Base-by-base conservation (phyloP, 2,113 vertebrate genomes). In the Pollachius pollachius region DNA sequence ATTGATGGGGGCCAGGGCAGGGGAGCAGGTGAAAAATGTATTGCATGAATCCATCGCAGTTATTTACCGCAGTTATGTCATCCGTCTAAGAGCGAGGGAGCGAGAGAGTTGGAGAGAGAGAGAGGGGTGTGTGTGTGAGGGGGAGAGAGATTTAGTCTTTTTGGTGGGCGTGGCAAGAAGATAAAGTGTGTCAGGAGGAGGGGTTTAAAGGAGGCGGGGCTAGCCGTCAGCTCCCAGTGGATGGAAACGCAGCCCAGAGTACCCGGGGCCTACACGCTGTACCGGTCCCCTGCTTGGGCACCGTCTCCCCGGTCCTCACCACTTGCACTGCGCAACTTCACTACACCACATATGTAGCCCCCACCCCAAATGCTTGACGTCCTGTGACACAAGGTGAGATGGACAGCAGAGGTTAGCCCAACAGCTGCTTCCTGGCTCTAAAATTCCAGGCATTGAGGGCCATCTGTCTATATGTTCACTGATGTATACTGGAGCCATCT, bases 321-420 rank as follows among this genome's bases (percentile, higher is more conserved):
- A 8, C 54, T 15, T n/a, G 3, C 54, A 56, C 54, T 90, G 85
- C 90, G 89, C 91, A 75, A 90, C 86, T 77, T 75, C 48, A 30
- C 77, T 48, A 41, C 74, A 3, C 27, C 52, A 70, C 76, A 82
- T 84, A 70, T 77, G 92, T 85, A 89, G 88, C 92, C n/a, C n/a
- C n/a, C n/a, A n/a, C n/a, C n/a, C n/a, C n/a, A n/a, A n/a, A n/a
- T 87, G 89, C 67, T 94, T 95, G 83, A 74, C 90, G 95, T 94
- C 93, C 95, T 96, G 93, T 97, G 97, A 96, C 95, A 97, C 96
- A 95, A 97, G 97, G 97, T 98, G 95, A 96, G 96, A 90, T 77
- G 78, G 89, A 90, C 90, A 89, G 93, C 94, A 93, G 95, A 97
- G 97, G 96, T 95, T 95, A 95, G 90, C 81, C 90, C 87, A 95